Base-by-base conservation (phyloP, 2,797 vertebrate species). In the Chrysocyon brachyurus region DNA sequence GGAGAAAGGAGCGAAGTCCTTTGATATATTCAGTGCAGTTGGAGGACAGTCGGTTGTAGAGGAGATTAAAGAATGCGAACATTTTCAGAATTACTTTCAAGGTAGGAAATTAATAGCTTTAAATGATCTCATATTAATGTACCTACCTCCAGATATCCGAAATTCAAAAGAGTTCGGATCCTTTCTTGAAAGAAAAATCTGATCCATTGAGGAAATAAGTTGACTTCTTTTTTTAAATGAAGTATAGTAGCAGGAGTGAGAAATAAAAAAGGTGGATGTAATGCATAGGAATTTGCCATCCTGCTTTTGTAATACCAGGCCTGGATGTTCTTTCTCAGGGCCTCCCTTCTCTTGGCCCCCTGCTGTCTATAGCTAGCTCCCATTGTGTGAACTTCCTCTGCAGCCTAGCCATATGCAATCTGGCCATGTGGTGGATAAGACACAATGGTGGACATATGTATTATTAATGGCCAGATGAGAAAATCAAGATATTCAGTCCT, bases 51-150 rank as follows among this genome's bases (percentile, higher is more conserved):
- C 1, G 10, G 49, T 79, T 93, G 24, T 36, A 89, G 77, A 77
- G 33, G 91, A 90, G 36, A 36, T 36, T 36, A 36, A 36, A 36
- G 36, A 97, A 70, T n/a, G 6, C 12, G 78, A 63, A 57, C 40
- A 59, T 86, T 88, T 96, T 88, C 77, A 88, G 77, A 94, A 95
- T 83, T 33, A 87, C 70, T 61, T 77, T 72, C 8, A 94, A 57
- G 87, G 14, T 49, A 75, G 40, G 33, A 16, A 26, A 19, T 36
- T 54, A 84, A 81, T 90, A 92, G n/a, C 12, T 96, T 83, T 96
- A 93, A 82, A 70, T 81, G 40, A 81, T 82, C 36, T 85, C 46
- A 49, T n/a, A 85, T 49, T 75, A 68, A 68, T n/a, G 12, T 57
- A 46, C 12, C 21, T 72, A 56, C 0, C 17, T 70, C 17, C 16